A percentile compares a stretch with the other conserved stretches of the same genome.
Conservation (phyloP, 2,888 invertebrate species). For the Lithophane leautieri region DNA sequence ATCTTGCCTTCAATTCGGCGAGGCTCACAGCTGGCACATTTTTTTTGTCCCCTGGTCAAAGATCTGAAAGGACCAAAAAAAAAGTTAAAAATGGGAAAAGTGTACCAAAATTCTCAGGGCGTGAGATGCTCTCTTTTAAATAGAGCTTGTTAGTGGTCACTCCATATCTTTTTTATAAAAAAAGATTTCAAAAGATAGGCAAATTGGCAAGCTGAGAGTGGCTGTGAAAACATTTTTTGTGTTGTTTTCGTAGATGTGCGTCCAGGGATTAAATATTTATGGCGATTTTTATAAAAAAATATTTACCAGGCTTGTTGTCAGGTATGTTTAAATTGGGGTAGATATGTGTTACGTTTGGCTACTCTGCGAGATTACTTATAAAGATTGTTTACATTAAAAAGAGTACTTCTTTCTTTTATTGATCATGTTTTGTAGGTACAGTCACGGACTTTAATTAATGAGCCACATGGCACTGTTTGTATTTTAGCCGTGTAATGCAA, state of each 20-base stretch:
- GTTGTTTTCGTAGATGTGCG: slow-evolving; percentile 49
- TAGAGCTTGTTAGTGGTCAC: slow-evolving; percentile 82
- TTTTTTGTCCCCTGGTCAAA: slow-evolving; percentile 41
- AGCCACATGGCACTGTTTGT: too few species aligned
- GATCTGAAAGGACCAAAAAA: neutral
- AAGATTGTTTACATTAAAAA: neutral
- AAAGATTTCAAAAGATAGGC: slow-evolving; percentile 71
- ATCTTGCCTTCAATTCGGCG: neutral
- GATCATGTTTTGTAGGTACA: too few species aligned
- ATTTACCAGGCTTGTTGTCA: slow-evolving; percentile 9
- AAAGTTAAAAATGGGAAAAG: slow-evolving; percentile 25
- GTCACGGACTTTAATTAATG: too few species aligned
- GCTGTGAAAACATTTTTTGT: slow-evolving; percentile 77
- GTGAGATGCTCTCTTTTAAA: slow-evolving; percentile 75
- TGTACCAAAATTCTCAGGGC: slow-evolving; percentile 67
- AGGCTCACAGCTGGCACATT: slow-evolving; percentile 22
- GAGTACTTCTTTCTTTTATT: neutral
- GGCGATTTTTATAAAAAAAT: slow-evolving; percentile 31
- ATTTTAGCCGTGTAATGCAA: too few species aligned
- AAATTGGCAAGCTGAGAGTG: slow-evolving; percentile 80
- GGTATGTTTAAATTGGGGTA: slow-evolving; percentile 29
- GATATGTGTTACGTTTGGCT: slow-evolving; percentile 4
- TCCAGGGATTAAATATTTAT: slow-evolving; percentile 70
- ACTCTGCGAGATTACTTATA: neutral
- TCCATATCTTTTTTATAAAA: slow-evolving; percentile 62